A percentile compares a stretch with the other conserved stretches of the same genome.
Conservation (phyloP, 2,797 vertebrate species). For the Kryptopterus vitreolus region DNA sequence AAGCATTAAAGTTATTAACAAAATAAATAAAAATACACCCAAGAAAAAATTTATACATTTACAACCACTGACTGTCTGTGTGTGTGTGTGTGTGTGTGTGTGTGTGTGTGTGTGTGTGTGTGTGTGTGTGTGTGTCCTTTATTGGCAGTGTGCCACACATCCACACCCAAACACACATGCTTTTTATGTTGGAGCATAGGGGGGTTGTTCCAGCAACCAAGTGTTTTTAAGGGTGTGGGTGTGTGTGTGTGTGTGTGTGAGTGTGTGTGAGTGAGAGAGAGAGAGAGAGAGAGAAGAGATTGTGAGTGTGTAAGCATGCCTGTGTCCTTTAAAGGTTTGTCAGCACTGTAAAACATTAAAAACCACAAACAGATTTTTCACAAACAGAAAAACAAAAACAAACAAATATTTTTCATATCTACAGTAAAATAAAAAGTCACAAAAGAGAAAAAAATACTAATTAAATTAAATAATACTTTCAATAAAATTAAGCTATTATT, state of each 20-base stretch:
- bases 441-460: background rate
- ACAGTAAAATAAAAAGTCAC: no score
- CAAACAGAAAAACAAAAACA: no score
- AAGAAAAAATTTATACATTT: background rate
- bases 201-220: background rate
- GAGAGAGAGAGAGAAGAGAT: no score
- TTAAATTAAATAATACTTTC: background rate
- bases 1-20: background rate
- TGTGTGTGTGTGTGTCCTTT: slow-evolving; percentile 5
- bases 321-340: no score
- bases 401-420: no score
- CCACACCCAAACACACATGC: slow-evolving; percentile 33
- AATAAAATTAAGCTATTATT: background rate
- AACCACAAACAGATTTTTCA: no score
- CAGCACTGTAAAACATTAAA: no score
- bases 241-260: background rate
- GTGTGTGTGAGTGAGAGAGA: no score
- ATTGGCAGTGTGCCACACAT: slow-evolving; percentile 8
- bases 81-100: background rate
- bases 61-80: background rate
- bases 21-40: no score
- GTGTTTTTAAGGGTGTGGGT: background rate
- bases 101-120: background rate
- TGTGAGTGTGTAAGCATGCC: background rate
- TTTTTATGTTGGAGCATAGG: slow-evolving; percentile 1